These are phyloP conservation scores for Creontiades dilutus DNA, from an alignment of 2,888 invertebrate genomes.

Conservation along the genomic window DNA sequence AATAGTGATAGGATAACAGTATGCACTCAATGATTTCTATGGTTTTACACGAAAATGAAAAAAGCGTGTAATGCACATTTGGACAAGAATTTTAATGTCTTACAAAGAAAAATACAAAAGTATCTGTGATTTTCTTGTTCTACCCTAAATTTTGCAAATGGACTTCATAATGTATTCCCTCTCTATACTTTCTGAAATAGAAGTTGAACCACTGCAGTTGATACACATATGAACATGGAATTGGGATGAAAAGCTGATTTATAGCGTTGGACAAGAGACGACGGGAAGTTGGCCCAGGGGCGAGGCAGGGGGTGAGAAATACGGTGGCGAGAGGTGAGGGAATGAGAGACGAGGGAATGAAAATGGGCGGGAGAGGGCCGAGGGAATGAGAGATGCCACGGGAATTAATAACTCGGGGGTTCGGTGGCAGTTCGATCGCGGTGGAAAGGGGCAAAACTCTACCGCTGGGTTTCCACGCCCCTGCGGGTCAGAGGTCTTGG, in stretches of 20 bases:
- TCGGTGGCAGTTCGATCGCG: slow-evolving; percentile 44
- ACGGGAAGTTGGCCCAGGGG: not conserved
- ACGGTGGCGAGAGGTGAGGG: no score
- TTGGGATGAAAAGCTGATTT: slow-evolving; percentile 32
- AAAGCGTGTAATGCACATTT: no score
- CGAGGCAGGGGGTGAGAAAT: not conserved
- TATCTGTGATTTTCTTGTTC: not conserved
- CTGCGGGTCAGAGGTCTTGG: slow-evolving; percentile 11
- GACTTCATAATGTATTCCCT: not conserved
- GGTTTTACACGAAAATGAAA: no score
- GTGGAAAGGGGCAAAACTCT: slow-evolving; percentile 9
- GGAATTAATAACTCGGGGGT: slow-evolving; percentile 41
- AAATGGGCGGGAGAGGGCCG: not conserved
- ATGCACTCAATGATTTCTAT: no score
- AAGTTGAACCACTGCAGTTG: slow-evolving; percentile 3
- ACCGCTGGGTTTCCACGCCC: not conserved
- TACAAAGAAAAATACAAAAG: no score
- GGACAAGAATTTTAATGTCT: no score
- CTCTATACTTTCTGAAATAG: not conserved
- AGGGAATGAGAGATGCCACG: slow-evolving; percentile 48
- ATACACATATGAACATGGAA: slow-evolving; percentile 28
- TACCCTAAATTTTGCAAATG: not conserved
- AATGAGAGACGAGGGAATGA: no score
- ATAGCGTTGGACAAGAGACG: not conserved
- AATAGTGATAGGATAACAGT: no score